phyloP scores from a whole-genome alignment of 1,140 invertebrate genomes.

The Streblospio benedicti region DNA sequence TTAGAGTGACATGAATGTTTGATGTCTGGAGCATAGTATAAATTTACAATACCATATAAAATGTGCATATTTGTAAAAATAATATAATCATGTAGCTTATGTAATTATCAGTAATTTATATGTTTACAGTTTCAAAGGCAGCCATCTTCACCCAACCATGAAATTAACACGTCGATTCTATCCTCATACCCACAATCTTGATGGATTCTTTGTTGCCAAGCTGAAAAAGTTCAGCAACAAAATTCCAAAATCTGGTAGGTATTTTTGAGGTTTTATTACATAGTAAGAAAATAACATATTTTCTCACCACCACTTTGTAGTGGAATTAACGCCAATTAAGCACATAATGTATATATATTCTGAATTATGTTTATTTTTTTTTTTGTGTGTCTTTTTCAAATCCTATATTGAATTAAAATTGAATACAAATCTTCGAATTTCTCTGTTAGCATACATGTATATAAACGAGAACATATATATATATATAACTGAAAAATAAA shows the following conservation, averaged over 20 bases:
- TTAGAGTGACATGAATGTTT: neutral
- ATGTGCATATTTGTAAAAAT: neutral
- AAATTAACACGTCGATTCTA: conserved; percentile 86
- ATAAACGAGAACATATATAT: no score
- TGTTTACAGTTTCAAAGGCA: conserved; percentile 55
- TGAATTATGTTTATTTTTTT: neutral
- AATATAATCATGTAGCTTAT: neutral
- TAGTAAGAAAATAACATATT: no score
- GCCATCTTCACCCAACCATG: conserved; percentile 78
- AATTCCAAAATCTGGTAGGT: conserved; percentile 2
- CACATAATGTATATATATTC: no score
- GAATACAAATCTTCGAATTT: no score
- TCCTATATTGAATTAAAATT: no score
- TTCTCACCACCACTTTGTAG: no score
- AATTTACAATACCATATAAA: neutral
- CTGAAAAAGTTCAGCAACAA: conserved; percentile 86
- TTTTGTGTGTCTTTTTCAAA: neutral
- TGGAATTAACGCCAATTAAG: no score
- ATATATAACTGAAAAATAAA: no score
- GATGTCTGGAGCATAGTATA: neutral
- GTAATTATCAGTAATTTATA: conserved; percentile 3
- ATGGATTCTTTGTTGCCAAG: conserved; percentile 99
- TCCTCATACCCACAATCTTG: conserved; percentile 97
- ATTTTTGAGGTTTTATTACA: no score
- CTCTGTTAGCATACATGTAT: no score